Evolutionary conservation across 2,888 invertebrate genomes (phyloP), one percentile per base, ranked within the genome.

Genomic region (Hyposoter didymator): DNA sequence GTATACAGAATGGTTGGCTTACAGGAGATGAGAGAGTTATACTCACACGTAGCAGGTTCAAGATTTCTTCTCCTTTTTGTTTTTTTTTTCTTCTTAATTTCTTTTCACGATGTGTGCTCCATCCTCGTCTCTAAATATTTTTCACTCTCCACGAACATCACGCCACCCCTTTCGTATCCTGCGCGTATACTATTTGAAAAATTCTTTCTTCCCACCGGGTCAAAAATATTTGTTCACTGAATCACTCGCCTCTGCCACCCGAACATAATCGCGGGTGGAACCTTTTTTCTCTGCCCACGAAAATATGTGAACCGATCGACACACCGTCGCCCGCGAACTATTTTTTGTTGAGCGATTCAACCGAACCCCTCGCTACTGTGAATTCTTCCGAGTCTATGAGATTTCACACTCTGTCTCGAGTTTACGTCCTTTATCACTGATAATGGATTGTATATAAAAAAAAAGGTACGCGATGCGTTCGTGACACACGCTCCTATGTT

Each of bases 151-250:
- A 84, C 84, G 64, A 90, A 76, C 89, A 89, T 90, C 86, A 87
- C 88, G 82, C 70, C 72, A 64, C 52, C 67, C 49, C 39, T 43
- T 47, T 52, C 32, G 55, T 17, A 28, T 43, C 52, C 74, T 82
- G 78, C 82, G 69, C 12, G 14, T 52, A 79, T 67, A 49, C 28
- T 55, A 28, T 52, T 28, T 39, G 14, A 78, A 69, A 78, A 69
- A 69, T 80, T 81, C 74, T 87, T 84, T 76, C 84, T 76, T 83
- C 80, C 35, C 43, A 67, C 83, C 74, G 75, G 83, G 55, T 78
- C 70, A 69, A 76, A 79, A 89, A 89, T 88, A 85, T 87, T 89
- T 90, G 84, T 84, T 62, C 88, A 88, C 89, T 90, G 90, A 91
- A 90, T 91, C 91, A 91, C 90, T 90, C 87, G 39, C 74, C 52